Base-by-base conservation (phyloP, 2,888 invertebrate genomes). In the Pteria penguin region DNA sequence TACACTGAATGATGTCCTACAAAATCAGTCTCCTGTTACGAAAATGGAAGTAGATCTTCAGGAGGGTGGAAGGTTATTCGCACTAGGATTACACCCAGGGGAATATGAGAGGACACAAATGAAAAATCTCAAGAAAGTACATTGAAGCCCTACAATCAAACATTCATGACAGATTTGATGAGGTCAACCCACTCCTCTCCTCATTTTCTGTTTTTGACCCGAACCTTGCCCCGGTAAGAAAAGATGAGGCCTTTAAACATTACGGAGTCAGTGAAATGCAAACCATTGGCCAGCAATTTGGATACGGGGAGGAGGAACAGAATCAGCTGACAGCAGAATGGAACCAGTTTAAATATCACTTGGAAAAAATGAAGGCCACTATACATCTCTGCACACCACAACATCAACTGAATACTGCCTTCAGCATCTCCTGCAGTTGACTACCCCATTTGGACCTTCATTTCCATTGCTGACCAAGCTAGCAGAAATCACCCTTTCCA, bases 401-500 rank as follows among this genome's bases (percentile, higher is more conserved):
- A 72, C 63, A 4, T 63, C 63, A 22, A 57, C 57, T 32, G 63
- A 72, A 72, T 65, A 54, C 24, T 55, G 22, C 32, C 58, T 60
- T 11, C n/a, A 52, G 24, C 27, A 31, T 22, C 4, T 73, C 14
- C 18, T 67, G 27, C 8, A 54, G 24, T 18, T 67, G 22, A 26
- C 22, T 29, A 67, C 33, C 5, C 67, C 52, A 60, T 61, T 45
- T 45, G 71, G 71, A 22, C 45, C 33, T 18, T 61, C 61, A 2
- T 65, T 72, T 18, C 57, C 65, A 24, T 5, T 29, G 0, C 26
- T 80, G 0, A 22, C 24, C 0, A 58, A 54, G 55, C 32, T 78
- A 22, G 76, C 75, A 27, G 80, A 80, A 52, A 70, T 75, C 1
- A 61, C 63, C 2, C 55, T 55, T 2, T 71, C 75, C 29, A 29